Evolutionary conservation across 2,113 vertebrate genomes (phyloP), one percentile per base, ranked within the genome.

Genomic region (Dendrocopos noguchii): DNA sequence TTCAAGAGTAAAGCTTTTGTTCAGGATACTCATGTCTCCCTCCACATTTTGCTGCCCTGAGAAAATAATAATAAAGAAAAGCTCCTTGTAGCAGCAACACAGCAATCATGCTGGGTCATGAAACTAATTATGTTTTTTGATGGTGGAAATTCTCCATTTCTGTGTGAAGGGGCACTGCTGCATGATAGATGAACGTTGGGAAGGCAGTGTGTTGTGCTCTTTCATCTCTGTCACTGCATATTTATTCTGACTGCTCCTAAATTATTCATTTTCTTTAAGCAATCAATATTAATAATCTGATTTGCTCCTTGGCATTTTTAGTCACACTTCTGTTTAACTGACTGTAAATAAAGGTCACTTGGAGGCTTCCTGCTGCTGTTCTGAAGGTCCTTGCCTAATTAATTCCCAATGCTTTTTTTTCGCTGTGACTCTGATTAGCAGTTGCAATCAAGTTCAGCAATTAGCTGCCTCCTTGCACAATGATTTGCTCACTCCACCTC

Each of bases 201-300:
- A 97, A 97, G 87, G 91, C 87, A 89, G 89, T 95, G 68, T 80
- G 70, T 94, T 93, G 91, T 91, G 92, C 95, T 98, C 97, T 97
- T 97, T 97, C 95, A 97, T 98, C 97, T 98, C 93, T 97, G 97
- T 96, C 96, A 94, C 97, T 96, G 97, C 94, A 94, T 98, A 98
- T 98, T 98, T 98, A 97, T 98, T 98, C 97, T 97, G 95, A 98
- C 97, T 96, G 96, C 96, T 97, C 95, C 96, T 98, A 98, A 98
- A 98, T 98, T 98, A 98, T 98, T 98, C 98, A 98, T 98, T 98
- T 98, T 98, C 97, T 98, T 98, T 98, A 97, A 98, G 98, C 97
- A 98, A 98, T 98, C 98, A 98, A 98, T 98, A 98, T 98, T 98
- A 98, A 98, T 98, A 98, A 98, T 98, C 97, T 97, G 98, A 98